phyloP scores from a whole-genome alignment of 1,140 invertebrate genomes.

The Teleopsis dalmanni region DNA sequence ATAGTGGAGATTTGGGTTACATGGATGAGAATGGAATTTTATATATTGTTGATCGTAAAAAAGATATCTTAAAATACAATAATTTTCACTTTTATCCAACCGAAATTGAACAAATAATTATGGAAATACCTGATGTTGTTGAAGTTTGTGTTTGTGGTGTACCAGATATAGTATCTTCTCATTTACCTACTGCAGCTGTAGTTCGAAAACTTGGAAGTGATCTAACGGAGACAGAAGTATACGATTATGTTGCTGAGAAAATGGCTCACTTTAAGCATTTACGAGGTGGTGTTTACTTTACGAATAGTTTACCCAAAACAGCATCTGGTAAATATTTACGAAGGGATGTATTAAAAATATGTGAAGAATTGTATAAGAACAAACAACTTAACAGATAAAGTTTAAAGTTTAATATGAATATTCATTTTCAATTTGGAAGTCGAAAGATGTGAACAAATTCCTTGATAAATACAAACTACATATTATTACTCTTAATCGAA shows the following conservation, averaged over 20 bases:
- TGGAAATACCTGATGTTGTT: constrained; percentile 18
- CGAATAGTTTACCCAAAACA: constrained; percentile 18
- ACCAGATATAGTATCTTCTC: constrained; percentile 13
- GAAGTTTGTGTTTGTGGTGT: constrained; percentile 31
- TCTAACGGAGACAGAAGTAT: constrained; percentile 17
- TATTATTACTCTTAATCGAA: too few species aligned
- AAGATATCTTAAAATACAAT: constrained; percentile 50
- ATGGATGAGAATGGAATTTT: constrained; percentile 48
- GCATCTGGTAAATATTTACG: constrained; percentile 5
- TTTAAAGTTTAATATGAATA: too few species aligned
- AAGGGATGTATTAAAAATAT: neutral
- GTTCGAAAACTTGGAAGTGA: constrained; percentile 7
- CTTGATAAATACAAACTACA: too few species aligned
- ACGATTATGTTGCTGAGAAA: constrained; percentile 12
- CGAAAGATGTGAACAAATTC: too few species aligned
- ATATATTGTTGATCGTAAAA: constrained; percentile 54
- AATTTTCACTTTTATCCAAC: constrained; percentile 32
- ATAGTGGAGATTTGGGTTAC: constrained; percentile 59
- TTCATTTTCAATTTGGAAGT: too few species aligned
- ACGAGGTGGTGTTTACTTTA: constrained; percentile 37
- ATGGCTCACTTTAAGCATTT: constrained; percentile 22
- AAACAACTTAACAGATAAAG: too few species aligned
- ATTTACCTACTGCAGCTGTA: constrained; percentile 27
- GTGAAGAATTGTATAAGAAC: constrained; percentile 1
- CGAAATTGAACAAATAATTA: constrained; percentile 27